These are phyloP conservation scores for Troglohyphantes excavatus DNA, from an alignment of 2,888 invertebrate species.

Conservation along the genomic window DNA sequence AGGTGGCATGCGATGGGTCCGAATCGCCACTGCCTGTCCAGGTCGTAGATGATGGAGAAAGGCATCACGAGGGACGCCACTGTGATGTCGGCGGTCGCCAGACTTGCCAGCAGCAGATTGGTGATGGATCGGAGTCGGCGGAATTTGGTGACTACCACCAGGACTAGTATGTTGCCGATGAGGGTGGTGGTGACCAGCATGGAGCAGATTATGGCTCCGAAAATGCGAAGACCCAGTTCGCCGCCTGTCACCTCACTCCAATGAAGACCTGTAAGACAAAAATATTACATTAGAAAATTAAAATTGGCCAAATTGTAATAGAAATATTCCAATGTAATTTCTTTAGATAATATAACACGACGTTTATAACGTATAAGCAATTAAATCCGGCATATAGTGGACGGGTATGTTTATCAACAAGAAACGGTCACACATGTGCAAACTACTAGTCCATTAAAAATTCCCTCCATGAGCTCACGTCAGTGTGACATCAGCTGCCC, in stretches of 20 bases:
- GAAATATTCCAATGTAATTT: too few relatives aligned
- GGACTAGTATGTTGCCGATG: conserved; percentile 81
- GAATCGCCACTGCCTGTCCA: conserved; percentile 83
- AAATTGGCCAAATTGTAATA: too few relatives aligned
- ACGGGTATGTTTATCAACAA: too few relatives aligned
- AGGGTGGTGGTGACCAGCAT: conserved; percentile 81
- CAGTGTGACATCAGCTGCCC: too few relatives aligned
- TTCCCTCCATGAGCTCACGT: too few relatives aligned
- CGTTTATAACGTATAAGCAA: too few relatives aligned
- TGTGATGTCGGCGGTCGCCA: conserved; percentile 82
- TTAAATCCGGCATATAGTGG: too few relatives aligned
- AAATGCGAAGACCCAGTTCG: conserved; percentile 71
- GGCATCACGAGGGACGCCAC: conserved; percentile 82
- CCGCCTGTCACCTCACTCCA: conserved; percentile 68
- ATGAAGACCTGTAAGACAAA: conserved; percentile 22
- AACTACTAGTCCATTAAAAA: too few relatives aligned
- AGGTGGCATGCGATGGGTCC: conserved; percentile 82
- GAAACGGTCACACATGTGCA: too few relatives aligned
- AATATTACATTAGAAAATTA: neutral
- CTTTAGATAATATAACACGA: too few relatives aligned
- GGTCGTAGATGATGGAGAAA: conserved; percentile 81
- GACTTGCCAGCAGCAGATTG: conserved; percentile 81
- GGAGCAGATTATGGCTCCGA: conserved; percentile 80
- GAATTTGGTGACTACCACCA: conserved; percentile 81
- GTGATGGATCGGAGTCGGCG: conserved; percentile 81